Evolutionary conservation across 2,797 vertebrate species (phyloP), one percentile per base, ranked within the genome.

Genomic region (Sebastes jordani): DNA sequence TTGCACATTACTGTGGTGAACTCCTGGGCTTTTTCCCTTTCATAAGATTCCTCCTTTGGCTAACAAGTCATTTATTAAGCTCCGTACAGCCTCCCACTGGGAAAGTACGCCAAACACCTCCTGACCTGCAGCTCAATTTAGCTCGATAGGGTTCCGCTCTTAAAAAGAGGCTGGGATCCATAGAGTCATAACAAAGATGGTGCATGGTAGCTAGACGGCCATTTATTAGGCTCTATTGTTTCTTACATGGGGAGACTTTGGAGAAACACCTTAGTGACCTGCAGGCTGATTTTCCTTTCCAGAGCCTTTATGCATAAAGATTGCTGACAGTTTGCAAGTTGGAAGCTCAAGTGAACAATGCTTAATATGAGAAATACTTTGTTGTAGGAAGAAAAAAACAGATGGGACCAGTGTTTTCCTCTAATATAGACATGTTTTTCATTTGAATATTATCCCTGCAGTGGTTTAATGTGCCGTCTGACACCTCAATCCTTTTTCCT

Each of bases 41-140:
- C 58, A 84, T 38, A 34, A 42, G 11, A 49, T 66, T 71, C 46
- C 18, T 71, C 29, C 14, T 58, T 42, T 77, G 73, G 62, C 82
- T 86, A 90, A 71, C 76, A 73, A 86, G 82, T 66, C 30, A 74
- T 89, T 87, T 83, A 88, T 86, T 69, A 81, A 58, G 20, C 34
- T 59, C 49, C 59, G 70, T 42, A 56, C 69, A 56, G 34, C 86
- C 54, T 63, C 82, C 73, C 32, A 20, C 14, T 46, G 77, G 84
- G 81, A 46, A 79, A 82, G 63, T n/a, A 27, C 52, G 22, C 6
- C 9, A 11, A 71, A 69, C 79, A 88, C 84, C 84, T 89, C 62
- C 71, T 88, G 82, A 90, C 89, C 87, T 52, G 56, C 62, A 52
- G 69, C 76, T 88, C 75, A 89, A 88, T 89, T 81, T 54, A 32